Conservation (phyloP, 1,140 invertebrate genomes). For the Drosophila leontia region DNA sequence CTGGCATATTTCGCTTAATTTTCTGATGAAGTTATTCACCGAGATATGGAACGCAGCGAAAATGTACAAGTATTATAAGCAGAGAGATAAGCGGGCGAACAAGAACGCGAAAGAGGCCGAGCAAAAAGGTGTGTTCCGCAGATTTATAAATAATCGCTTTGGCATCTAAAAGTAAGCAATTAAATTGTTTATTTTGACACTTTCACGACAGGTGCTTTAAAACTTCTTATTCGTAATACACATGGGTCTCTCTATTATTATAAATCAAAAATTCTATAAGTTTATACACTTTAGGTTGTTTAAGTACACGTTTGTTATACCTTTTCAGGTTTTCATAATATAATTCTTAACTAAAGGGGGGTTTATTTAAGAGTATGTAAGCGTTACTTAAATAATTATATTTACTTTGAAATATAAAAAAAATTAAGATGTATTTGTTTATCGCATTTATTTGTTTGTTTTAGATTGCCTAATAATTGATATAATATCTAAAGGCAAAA, state of each 20-base stretch:
- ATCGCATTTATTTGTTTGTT: no score
- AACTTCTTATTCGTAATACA: neutral
- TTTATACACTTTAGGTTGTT: no score
- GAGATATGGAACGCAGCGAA: slow-evolving; percentile 48
- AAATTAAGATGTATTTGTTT: no score
- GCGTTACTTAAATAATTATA: no score
- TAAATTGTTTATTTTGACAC: slow-evolving; percentile 30
- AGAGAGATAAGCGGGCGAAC: slow-evolving; percentile 32
- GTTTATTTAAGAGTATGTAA: neutral
- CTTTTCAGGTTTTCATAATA: neutral
- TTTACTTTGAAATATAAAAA: no score
- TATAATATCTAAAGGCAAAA: no score
- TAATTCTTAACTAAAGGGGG: neutral
- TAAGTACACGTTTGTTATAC: no score
- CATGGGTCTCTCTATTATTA: neutral
- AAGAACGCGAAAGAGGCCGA: slow-evolving; percentile 5
- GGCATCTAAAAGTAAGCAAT: slow-evolving; percentile 15
- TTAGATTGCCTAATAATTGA: no score
- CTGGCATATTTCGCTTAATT: slow-evolving; percentile 76
- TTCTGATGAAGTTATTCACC: slow-evolving; percentile 75
- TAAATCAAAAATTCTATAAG: neutral
- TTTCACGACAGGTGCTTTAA: slow-evolving; percentile 10
- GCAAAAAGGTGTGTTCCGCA: slow-evolving; percentile 19
- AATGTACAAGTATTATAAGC: slow-evolving; percentile 43
- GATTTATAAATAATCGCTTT: slow-evolving; percentile 22